These are phyloP conservation scores for Pteromalus puparum DNA, from an alignment of 1,140 invertebrate genomes.

Conservation along the genomic window DNA sequence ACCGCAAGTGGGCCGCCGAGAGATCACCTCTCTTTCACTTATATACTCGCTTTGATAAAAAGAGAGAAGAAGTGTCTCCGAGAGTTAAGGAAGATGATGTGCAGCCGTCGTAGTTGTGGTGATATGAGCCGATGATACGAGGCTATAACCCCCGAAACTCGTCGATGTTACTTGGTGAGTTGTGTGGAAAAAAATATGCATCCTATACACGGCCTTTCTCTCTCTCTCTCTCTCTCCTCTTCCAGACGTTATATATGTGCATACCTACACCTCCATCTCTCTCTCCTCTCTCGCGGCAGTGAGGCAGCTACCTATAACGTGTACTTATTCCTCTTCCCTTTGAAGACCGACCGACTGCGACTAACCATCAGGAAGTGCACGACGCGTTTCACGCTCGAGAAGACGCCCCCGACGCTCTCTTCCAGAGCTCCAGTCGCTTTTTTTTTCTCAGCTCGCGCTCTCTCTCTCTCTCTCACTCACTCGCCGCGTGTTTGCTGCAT, in stretches of 20 bases:
- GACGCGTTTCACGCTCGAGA: conserved; percentile 2
- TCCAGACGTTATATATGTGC: too few species aligned
- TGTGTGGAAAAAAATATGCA: background rate
- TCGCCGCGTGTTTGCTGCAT: background rate
- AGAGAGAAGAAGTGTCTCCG: background rate
- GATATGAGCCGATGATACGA: conserved; percentile 60
- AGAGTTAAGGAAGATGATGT: conserved; percentile 54
- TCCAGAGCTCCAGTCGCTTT: background rate
- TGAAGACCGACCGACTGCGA: conserved; percentile 1
- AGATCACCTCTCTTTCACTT: background rate
- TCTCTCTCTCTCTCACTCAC: background rate
- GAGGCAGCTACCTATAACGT: background rate
- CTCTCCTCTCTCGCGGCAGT: background rate
- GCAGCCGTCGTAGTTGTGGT: conserved; percentile 29
- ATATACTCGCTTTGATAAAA: background rate
- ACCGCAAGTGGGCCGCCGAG: background rate
- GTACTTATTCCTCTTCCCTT: background rate
- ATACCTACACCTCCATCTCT: background rate
- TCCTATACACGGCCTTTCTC: background rate
- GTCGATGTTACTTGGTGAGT: conserved; percentile 58
- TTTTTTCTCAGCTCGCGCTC: background rate
- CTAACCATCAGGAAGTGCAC: conserved; percentile 16
- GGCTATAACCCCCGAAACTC: background rate
- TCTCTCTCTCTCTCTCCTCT: background rate
- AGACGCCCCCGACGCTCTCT: background rate